These are phyloP conservation scores for Drosophila prolongata DNA, from an alignment of 2,888 invertebrate species.

Conservation along the genomic window DNA sequence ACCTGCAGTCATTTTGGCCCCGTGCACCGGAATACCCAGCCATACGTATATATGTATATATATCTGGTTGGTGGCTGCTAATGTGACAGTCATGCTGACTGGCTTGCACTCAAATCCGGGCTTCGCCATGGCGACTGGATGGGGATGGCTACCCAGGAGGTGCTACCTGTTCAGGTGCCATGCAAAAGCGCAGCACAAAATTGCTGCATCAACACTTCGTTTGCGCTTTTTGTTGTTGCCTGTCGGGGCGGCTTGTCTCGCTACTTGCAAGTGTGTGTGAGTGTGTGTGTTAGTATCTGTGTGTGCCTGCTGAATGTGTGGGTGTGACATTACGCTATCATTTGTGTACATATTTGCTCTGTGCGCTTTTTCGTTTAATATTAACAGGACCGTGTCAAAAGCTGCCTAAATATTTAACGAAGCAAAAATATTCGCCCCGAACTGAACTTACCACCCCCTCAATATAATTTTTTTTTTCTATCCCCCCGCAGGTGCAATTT, in stretches of 20 bases:
- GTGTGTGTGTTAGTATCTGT: constrained; percentile 7
- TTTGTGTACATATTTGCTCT: constrained; percentile 76
- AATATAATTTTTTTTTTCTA: constrained; percentile 32
- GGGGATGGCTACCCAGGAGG: constrained; percentile 5
- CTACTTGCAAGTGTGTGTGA: constrained; percentile 2
- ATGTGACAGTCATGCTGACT: constrained; percentile 78
- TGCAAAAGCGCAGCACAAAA: constrained; percentile 71
- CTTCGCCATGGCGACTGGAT: constrained; percentile 37
- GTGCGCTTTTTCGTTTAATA: constrained; percentile 70
- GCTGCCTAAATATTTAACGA: constrained; percentile 75
- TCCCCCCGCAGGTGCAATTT: constrained; percentile 91
- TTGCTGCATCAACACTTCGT: constrained; percentile 81
- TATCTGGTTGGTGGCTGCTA: constrained; percentile 56
- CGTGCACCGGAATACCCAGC: constrained; percentile 5
- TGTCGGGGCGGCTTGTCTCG: constrained; percentile 45
- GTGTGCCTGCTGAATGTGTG: constrained; percentile 22
- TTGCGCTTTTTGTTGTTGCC: constrained; percentile 49
- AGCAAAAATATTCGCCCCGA: constrained; percentile 53
- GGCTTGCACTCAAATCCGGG: constrained; percentile 68
- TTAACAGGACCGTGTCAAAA: constrained; percentile 77
- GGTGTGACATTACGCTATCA: constrained; percentile 56
- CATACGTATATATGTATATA: constrained; percentile 25
- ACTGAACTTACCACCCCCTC: constrained; percentile 21
- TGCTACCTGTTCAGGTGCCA: constrained; percentile 32
- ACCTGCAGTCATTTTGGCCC: constrained; percentile 69